Percentiles rank a stretch among this genome's conserved stretches.
Conservation (phyloP, 2,113 vertebrate genomes). For the Eptesicus fuscus region DNA sequence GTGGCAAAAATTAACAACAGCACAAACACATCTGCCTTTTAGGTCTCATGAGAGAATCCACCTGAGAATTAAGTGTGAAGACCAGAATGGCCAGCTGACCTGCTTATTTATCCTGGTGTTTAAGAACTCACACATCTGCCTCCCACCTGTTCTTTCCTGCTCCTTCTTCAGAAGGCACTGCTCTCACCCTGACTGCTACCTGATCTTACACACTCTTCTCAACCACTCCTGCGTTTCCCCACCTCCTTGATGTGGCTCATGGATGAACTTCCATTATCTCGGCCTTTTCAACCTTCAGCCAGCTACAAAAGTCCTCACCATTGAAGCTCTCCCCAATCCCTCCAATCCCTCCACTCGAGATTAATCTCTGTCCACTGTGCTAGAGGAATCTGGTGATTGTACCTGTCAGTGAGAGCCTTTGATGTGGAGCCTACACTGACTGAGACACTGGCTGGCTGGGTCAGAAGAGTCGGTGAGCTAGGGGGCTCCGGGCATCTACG, state of each 20-base stretch:
- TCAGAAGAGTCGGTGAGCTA: background rate
- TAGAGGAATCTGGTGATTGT: background rate
- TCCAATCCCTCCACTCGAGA: background rate
- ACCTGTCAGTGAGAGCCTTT: background rate
- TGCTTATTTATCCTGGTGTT: background rate
- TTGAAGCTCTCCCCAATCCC: background rate
- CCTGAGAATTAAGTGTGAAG: background rate
- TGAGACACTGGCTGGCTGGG: background rate
- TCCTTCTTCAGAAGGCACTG: background rate
- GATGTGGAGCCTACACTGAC: background rate
- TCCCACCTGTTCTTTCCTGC: background rate
- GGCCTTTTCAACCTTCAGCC: background rate
- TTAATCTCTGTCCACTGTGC: background rate
- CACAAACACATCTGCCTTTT: background rate
- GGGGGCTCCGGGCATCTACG: too few species aligned
- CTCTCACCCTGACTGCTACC: background rate
- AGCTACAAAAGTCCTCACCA: background rate
- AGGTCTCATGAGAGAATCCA: background rate
- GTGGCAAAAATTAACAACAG: background rate
- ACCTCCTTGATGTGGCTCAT: background rate
- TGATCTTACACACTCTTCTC: background rate
- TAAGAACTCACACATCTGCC: background rate
- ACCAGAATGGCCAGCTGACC: background rate
- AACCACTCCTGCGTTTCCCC: background rate
- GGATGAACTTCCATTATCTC: background rate